A percentile compares a stretch with the other conserved stretches of the same genome.
phyloP scores from a whole-genome alignment of 2,888 invertebrate species.

The Eudasyphora cyanicolor region DNA sequence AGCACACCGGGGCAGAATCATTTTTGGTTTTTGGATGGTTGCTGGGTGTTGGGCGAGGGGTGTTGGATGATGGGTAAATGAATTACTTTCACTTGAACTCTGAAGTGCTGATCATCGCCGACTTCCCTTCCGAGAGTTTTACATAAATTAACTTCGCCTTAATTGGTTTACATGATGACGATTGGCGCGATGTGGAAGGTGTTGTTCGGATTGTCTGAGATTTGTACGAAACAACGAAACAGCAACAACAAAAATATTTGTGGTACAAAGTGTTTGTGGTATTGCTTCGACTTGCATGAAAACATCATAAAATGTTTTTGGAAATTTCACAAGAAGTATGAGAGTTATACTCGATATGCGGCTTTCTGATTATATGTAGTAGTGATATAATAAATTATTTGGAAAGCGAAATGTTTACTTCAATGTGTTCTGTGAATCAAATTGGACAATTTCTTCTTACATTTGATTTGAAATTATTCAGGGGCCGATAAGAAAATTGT shows the following conservation, averaged over 20 bases:
- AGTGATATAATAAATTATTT: too few species aligned
- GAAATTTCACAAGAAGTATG: background rate
- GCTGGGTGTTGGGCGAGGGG: too few species aligned
- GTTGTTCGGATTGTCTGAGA: constrained; percentile 4
- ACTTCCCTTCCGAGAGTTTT: constrained; percentile 40
- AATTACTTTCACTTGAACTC: constrained; percentile 58
- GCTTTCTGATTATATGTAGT: too few species aligned
- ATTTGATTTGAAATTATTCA: too few species aligned
- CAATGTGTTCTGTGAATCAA: too few species aligned
- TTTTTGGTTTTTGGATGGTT: background rate
- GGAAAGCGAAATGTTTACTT: too few species aligned
- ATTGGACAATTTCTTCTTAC: too few species aligned
- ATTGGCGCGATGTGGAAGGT: background rate
- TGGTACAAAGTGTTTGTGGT: too few species aligned
- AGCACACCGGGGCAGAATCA: background rate
- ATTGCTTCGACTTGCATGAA: background rate
- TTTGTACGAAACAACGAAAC: too few species aligned
- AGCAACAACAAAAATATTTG: too few species aligned
- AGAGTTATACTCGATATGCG: background rate
- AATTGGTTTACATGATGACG: constrained; percentile 29
- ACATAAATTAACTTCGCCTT: constrained; percentile 14
- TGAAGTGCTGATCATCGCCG: background rate
- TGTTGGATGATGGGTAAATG: background rate
- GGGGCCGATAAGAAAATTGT: too few species aligned
- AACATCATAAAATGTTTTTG: background rate